phyloP scores from a whole-genome alignment of 1,140 invertebrate species.

The Heliconius hewitsoni region DNA sequence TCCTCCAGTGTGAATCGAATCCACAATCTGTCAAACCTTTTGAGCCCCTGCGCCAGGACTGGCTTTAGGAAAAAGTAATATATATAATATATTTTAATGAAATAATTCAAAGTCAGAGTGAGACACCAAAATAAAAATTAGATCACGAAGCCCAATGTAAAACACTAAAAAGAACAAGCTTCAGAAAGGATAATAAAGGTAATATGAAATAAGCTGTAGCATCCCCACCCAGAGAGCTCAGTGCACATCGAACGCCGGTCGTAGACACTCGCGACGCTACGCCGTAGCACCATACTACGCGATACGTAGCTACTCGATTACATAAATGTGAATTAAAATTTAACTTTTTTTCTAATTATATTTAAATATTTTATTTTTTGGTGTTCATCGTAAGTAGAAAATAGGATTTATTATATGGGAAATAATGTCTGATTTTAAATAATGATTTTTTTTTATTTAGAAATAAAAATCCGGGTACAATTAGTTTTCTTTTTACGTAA shows the following conservation, averaged over 20 bases:
- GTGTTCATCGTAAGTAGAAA: conserved; percentile 24
- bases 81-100: no score
- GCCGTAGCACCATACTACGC: conserved; percentile 27
- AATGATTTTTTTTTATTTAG: no score
- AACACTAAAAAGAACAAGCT: background rate
- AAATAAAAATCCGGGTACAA: no score
- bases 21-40: no score
- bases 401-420: background rate
- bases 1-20: no score
- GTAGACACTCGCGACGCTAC: conserved; percentile 31
- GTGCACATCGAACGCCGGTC: conserved; percentile 25
- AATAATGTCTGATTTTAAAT: background rate
- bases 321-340: conserved; percentile 21
- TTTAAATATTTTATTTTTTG: background rate
- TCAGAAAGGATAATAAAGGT: conserved; percentile 13
- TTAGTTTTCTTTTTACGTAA: no score
- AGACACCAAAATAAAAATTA: background rate
- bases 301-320: conserved; percentile 23
- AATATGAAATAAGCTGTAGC: conserved; percentile 33
- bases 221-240: conserved; percentile 29
- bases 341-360: background rate
- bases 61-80: no score
- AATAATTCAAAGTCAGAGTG: no score
- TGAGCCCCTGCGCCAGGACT: no score
- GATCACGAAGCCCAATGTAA: background rate